These are phyloP conservation scores for Gallinago undulata DNA, from an alignment of 2,113 vertebrate species.

Conservation along the genomic window DNA sequence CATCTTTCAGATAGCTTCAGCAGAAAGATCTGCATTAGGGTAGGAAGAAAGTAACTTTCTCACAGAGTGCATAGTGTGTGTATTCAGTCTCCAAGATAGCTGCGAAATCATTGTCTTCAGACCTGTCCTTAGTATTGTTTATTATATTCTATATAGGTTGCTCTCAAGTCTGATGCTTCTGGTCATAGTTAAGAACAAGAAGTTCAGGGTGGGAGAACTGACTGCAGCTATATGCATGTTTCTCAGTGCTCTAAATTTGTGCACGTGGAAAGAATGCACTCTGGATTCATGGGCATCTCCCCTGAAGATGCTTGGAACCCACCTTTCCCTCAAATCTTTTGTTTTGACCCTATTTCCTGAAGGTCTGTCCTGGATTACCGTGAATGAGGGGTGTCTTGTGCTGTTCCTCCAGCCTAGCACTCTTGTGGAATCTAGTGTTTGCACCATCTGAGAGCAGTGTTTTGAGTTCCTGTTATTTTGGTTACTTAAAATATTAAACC, in stretches of 20 bases:
- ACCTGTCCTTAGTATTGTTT: background rate
- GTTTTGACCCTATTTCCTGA: background rate
- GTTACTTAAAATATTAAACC: background rate
- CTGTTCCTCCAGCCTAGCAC: background rate
- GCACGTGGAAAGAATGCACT: fast-evolving
- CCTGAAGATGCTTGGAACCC: background rate
- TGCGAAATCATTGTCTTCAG: background rate
- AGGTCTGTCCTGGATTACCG: background rate
- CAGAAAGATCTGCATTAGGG: background rate
- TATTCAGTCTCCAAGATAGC: background rate
- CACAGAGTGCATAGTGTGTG: too few relatives aligned
- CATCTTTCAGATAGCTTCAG: background rate
- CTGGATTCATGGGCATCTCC: background rate
- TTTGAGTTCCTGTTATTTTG: background rate
- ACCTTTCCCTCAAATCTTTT: background rate
- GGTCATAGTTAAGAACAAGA: background rate
- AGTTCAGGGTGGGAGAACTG: background rate
- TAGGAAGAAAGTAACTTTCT: background rate
- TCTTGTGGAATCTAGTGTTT: background rate
- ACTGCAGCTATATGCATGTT: fast-evolving
- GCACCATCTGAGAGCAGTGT: background rate
- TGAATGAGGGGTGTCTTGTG: background rate
- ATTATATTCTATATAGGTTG: fast-evolving
- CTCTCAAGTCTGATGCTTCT: background rate
- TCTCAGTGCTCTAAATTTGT: background rate